A percentile compares a stretch with the other conserved stretches of the same genome.
phyloP scores from a whole-genome alignment of 2,888 invertebrate genomes.

The Drosophila phalerata region DNA sequence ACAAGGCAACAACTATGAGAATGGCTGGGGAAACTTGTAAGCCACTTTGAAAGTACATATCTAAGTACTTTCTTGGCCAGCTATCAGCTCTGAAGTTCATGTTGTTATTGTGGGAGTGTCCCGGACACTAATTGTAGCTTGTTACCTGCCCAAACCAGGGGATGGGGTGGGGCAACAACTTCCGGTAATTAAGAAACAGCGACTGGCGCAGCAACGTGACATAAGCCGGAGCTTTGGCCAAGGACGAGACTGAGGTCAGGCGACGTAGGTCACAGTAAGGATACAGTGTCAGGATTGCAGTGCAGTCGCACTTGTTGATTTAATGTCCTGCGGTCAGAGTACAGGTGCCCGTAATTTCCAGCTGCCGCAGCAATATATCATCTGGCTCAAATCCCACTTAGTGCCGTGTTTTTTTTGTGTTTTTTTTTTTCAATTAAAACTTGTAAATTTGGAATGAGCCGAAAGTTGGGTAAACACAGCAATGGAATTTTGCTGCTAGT shows the following conservation, averaged over 20 bases:
- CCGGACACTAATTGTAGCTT: constrained; percentile 70
- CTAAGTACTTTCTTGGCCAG: constrained; percentile 53
- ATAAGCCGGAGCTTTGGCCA: constrained; percentile 26
- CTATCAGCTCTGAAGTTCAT: constrained; percentile 35
- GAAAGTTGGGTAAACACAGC: constrained; percentile 46
- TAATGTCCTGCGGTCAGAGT: constrained; percentile 18
- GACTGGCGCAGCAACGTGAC: constrained; percentile 42
- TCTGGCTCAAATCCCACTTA: constrained; percentile 55
- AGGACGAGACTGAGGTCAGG: constrained; percentile 17
- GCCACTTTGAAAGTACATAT: constrained; percentile 49
- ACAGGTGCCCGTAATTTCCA: neutral
- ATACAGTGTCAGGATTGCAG: constrained; percentile 2
- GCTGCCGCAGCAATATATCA: constrained; percentile 61
- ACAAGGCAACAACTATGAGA: constrained; percentile 26
- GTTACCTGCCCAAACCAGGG: constrained; percentile 48
- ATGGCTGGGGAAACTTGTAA: constrained; percentile 45
- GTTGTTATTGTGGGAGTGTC: constrained; percentile 60
- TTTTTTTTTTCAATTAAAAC: constrained; percentile 70
- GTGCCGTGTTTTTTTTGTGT: constrained; percentile 32
- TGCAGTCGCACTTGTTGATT: constrained; percentile 54
- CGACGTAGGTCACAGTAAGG: neutral
- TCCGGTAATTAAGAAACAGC: constrained; percentile 73
- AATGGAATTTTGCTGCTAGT: constrained; percentile 22
- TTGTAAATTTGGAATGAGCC: constrained; percentile 72
- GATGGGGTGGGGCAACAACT: constrained; percentile 39